Percentiles rank a stretch among this genome's conserved stretches.
Conservation (phyloP, 2,113 vertebrate genomes). For the Silurus meridionalis region DNA sequence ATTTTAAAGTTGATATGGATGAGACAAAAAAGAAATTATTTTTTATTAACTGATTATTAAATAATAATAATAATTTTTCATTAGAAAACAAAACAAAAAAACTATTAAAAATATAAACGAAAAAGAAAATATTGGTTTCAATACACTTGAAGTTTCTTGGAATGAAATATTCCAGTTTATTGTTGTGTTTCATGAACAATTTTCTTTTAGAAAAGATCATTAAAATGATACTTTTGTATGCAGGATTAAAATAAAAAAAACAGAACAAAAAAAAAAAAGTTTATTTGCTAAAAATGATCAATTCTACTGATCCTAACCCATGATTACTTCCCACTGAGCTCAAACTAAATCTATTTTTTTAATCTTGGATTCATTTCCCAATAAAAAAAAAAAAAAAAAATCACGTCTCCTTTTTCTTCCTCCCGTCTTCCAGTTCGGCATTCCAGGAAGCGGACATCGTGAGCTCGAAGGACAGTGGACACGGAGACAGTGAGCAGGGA, state of each 20-base stretch:
- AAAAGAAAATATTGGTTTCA: background rate
- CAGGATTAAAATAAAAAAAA: too few species aligned
- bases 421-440: constrained; percentile 81
- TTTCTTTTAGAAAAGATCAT: too few species aligned
- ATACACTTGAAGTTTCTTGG: background rate
- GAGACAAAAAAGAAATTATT: background rate
- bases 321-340: background rate
- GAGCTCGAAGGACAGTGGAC: constrained; percentile 98
- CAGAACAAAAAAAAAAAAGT: too few species aligned
- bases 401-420: background rate
- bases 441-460: constrained; percentile 98
- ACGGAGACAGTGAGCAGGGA: constrained; percentile 97
- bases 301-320: too few species aligned
- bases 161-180: background rate
- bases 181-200: too few species aligned
- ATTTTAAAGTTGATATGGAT: background rate
- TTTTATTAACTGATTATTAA: too few species aligned
- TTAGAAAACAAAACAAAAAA: background rate
- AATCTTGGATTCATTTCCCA: background rate
- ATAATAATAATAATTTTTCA: background rate
- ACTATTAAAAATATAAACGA: background rate
- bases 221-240: too few species aligned
- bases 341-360: background rate
- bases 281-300: background rate
- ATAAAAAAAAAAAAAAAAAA: too few species aligned